These are phyloP conservation scores for Sylvilagus floridanus DNA, from an alignment of 2,797 vertebrate genomes.

Conservation along the genomic window DNA sequence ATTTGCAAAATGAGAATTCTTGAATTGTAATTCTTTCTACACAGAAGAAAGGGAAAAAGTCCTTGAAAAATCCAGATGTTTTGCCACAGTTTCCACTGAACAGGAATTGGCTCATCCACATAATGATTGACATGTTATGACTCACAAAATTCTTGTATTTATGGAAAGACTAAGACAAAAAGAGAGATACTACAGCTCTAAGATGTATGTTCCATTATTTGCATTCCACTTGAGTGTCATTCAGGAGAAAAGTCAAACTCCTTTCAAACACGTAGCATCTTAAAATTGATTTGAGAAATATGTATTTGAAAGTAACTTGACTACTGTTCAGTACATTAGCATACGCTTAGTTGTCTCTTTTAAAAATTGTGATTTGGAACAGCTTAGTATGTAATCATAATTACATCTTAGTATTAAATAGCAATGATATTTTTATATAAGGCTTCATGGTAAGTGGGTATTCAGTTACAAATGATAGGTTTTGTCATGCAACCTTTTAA, in stretches of 20 bases:
- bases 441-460: constrained; percentile 71
- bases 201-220: constrained; percentile 28
- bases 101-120: neutral
- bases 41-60: neutral
- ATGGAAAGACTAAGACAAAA: constrained; percentile 57
- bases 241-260: constrained; percentile 38
- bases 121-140: neutral
- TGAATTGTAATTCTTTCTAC: neutral
- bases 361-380: constrained; percentile 83
- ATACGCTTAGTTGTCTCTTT: constrained; percentile 80
- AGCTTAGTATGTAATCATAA: constrained; percentile 79
- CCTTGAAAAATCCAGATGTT: neutral
- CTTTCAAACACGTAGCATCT: constrained; percentile 22
- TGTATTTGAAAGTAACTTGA: constrained; percentile 78
- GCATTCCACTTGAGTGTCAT: constrained; percentile 32
- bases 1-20: neutral
- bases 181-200: constrained; percentile 35
- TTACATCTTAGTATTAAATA: constrained; percentile 71
- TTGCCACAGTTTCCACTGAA: neutral
- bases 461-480: constrained; percentile 82
- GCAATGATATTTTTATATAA: constrained; percentile 80
- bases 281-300: constrained; percentile 74
- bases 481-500: constrained; percentile 83
- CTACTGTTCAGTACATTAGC: constrained; percentile 76
- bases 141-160: constrained; percentile 61